Evolutionary conservation across 2,113 vertebrate species (phyloP), one percentile per base, ranked within the genome.

Genomic region (Petromus typicus): DNA sequence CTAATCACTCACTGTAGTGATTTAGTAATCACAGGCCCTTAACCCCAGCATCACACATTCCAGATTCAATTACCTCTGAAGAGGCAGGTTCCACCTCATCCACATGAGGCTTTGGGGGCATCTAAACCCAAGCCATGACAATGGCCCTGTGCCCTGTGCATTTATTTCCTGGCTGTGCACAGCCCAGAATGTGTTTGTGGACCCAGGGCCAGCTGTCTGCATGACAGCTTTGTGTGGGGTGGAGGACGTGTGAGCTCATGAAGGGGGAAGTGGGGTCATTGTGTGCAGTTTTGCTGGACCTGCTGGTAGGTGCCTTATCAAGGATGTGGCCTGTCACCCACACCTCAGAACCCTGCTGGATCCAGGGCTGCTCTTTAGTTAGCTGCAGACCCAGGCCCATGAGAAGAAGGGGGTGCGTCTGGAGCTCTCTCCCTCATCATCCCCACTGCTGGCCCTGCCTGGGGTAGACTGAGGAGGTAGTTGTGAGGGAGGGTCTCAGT

Each of bases 181-280:
- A 86, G 45, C 61, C 25, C 13, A 71, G 57, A 76, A 10, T 1
- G 0, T 30, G 48, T 25, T 48, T 18, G 1, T 5, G 1, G 51
- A 71, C 10, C 4, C 48, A 51, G 48, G 48, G 45, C 73, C 25
- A 2, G 22, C 18, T 73, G 14, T 92, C 48, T 51, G 5, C 48
- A 51, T 51, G 48, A 51, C 6, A 51, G 48, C 48, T 27, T 5
- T 43, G 23, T 13, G 18, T 17, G 80, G 48, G 48, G 14, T 32
- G 11, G 34, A 63, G n/a, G 17, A 18, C 22, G 11, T 20, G 12
- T 27, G 32, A 3, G 0, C 5, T 7, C 40, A 64, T 25, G 13
- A 0, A 16, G 63, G 3, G 0, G 4, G n/a, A 16, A n/a, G 8
- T 27, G n/a, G 25, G 32, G 3, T 40, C 0, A 13, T 37, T 69